Conservation (phyloP, 1,140 invertebrate species). For the Wasmannia auropunctata region DNA sequence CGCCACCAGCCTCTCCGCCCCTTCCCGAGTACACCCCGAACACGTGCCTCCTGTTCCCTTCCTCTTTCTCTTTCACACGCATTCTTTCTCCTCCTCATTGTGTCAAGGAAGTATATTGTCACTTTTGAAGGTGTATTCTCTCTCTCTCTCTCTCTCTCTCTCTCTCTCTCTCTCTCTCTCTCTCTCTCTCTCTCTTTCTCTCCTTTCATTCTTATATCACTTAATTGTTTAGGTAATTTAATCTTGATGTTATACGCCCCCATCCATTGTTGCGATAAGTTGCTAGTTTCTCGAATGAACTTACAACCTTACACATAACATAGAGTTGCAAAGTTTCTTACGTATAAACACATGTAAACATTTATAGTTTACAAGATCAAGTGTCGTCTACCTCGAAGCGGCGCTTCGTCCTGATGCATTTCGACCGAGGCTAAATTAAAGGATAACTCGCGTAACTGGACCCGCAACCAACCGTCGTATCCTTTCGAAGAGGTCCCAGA, state of each 20-base stretch:
- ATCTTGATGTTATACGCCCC: not conserved
- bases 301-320: not conserved
- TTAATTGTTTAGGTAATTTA: not conserved
- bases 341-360: not conserved
- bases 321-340: not conserved
- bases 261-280: not conserved
- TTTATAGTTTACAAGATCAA: conserved; percentile 13
- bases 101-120: conserved; percentile 71
- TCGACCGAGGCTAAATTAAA: conserved; percentile 62
- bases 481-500: conserved; percentile 54
- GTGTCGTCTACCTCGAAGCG: not conserved
- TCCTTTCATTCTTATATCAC: not conserved
- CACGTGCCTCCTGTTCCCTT: conserved; percentile 38
- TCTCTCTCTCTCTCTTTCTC: not conserved
- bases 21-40: conserved; percentile 52
- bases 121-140: conserved; percentile 57
- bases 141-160: too few relatives aligned
- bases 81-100: conserved; percentile 35
- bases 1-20: conserved; percentile 20
- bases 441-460: conserved; percentile 63
- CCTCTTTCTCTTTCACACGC: conserved; percentile 27
- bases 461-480: conserved; percentile 60
- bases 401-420: conserved; percentile 4
- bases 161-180: too few relatives aligned
- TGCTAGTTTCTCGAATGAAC: not conserved